Base-by-base conservation (phyloP, 2,888 invertebrate species). In the Eupithecia inturbata region DNA sequence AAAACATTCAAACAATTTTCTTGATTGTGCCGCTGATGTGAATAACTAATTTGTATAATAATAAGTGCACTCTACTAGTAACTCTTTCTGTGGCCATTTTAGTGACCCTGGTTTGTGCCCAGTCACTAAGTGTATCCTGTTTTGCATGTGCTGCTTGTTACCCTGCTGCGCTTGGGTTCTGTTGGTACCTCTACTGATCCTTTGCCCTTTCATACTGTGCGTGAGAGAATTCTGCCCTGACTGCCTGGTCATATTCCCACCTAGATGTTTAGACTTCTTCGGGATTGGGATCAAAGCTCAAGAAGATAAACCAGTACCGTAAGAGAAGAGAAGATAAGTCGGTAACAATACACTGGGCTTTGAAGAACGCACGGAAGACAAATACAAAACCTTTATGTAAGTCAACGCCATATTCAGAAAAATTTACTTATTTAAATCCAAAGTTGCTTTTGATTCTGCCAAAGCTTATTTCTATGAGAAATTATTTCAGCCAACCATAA, bases 181-280 rank as follows among this genome's bases (percentile, higher is more conserved):
- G 1, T 26, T 66, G 12, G 26, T 39, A 39, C 66, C 66, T 4
- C 36, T 66, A 16, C 1, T 66, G 2, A 66, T 66, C 26, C 6
- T 66, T 0, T 66, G 66, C 26, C 66, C 66, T 22, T 66, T 14
- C 16, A 26, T 66, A 22, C 16, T 12, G 22, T 66, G 66, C 41
- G 66, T 41, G 10, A 66, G 66, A 26, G 26, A 66, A 22, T 36
- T 36, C 5, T 66, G 66, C 12, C 66, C 66, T 22, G 66, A 7
- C 5, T 66, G 66, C 26, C 1, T 66, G 10, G 4, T 10, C n/a
- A 39, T 66, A 39, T 66, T 66, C 39, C 66, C 66, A 16, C 26
- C 3, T 66, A 39, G 22, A 36, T 66, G 66, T 26, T 26, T 66
- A 39, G 66, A 66, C 5, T 66, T 66, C 66, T 66, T 66, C 41